Conservation (phyloP, 2,113 vertebrate species). For the Meles meles region DNA sequence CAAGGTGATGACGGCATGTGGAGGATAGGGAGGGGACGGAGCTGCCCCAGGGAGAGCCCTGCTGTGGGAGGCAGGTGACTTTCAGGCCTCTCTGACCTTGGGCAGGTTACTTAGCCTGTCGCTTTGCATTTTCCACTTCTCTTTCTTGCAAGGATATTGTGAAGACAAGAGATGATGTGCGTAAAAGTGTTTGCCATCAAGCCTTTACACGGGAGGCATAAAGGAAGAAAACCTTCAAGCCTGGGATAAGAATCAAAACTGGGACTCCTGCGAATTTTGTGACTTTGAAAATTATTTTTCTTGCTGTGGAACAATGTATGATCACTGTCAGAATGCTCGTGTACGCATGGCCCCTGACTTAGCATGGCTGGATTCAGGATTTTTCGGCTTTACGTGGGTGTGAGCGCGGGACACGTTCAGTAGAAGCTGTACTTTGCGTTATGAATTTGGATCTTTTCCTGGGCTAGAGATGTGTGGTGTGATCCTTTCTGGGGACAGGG, state of each 20-base stretch:
- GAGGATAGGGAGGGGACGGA: neutral
- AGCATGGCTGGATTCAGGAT: neutral
- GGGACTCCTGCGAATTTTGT: neutral
- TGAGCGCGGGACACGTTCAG: neutral
- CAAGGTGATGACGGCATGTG: neutral
- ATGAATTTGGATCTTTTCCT: neutral
- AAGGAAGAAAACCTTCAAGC: neutral
- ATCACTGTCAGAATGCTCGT: neutral
- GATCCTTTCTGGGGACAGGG: neutral
- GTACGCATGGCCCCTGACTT: neutral
- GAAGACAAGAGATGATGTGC: accelerated
- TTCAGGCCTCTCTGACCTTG: neutral
- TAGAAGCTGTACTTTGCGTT: neutral
- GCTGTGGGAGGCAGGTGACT: neutral
- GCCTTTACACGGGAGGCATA: neutral
- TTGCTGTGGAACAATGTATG: neutral
- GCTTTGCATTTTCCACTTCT: neutral
- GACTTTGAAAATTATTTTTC: neutral
- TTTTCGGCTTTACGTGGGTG: neutral
- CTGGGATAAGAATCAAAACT: neutral
- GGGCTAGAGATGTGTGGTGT: neutral
- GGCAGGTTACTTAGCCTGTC: neutral
- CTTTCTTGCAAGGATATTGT: neutral
- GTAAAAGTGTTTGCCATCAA: neutral
- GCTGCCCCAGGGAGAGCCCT: neutral